These are phyloP conservation scores for Ictidomys tridecemlineatus DNA, from an alignment of 2,113 vertebrate genomes.

Conservation along the genomic window DNA sequence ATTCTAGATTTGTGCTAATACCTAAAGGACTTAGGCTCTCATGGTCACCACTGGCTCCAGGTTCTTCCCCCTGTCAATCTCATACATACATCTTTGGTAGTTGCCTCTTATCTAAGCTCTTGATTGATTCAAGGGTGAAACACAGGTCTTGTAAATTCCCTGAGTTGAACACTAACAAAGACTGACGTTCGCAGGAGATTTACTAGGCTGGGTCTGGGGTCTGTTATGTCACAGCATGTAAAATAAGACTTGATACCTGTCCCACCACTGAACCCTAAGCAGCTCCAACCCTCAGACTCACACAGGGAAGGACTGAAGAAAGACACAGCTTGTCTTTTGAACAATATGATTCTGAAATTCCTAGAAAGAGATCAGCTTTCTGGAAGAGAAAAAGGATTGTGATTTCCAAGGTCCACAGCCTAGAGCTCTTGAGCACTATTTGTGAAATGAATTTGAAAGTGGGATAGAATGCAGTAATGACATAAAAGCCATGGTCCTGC, in stretches of 20 bases:
- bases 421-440: background rate
- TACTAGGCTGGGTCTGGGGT: background rate
- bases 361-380: conserved; percentile 34
- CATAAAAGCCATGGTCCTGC: background rate
- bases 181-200: background rate
- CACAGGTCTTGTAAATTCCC: background rate
- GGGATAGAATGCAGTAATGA: background rate
- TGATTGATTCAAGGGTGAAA: background rate
- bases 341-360: background rate
- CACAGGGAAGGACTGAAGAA: background rate
- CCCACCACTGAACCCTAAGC: background rate
- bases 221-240: background rate
- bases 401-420: background rate
- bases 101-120: background rate
- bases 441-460: conserved; percentile 31
- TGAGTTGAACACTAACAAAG: background rate
- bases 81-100: background rate
- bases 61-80: background rate
- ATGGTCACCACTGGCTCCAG: background rate
- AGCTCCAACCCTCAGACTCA: background rate
- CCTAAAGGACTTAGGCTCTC: background rate
- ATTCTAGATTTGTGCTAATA: background rate
- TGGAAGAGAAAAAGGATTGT: background rate
- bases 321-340: background rate
- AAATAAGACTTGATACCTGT: background rate